Conservation (phyloP, 2,888 invertebrate genomes). For the Sthenelais limicola region DNA sequence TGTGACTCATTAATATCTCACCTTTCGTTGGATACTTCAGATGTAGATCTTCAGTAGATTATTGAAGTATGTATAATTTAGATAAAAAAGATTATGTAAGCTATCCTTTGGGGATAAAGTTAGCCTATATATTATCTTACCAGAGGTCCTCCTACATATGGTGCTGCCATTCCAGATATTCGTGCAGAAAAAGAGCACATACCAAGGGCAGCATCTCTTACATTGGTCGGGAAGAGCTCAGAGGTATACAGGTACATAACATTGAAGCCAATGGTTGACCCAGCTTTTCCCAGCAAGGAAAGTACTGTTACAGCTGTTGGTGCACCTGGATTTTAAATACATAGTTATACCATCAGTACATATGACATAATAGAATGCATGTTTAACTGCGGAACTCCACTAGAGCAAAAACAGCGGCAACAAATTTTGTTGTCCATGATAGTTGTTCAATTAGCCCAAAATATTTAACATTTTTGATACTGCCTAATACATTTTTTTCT, state of each 20-base stretch:
- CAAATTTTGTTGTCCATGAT: no score
- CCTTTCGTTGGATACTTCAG: no score
- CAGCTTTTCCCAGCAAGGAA: slow-evolving; percentile 30
- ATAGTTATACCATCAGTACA: not conserved
- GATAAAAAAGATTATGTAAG: not conserved
- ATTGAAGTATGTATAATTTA: no score
- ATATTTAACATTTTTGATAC: no score
- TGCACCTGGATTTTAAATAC: not conserved
- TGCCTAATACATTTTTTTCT: no score
- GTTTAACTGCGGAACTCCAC: no score
- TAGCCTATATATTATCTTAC: slow-evolving; percentile 6
- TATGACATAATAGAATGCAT: not conserved
- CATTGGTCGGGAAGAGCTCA: slow-evolving; percentile 30
- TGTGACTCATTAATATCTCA: no score
- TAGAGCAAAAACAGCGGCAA: no score
- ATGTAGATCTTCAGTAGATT: no score
- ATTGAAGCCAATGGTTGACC: slow-evolving; percentile 18
- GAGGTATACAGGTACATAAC: slow-evolving; percentile 20
- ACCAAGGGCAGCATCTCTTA: slow-evolving; percentile 23
- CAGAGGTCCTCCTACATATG: slow-evolving; percentile 34
- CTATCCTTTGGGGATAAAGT: not conserved
- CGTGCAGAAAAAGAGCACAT: slow-evolving; percentile 26
- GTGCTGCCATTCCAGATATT: slow-evolving; percentile 19
- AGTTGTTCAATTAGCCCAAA: no score
- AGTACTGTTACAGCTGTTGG: slow-evolving; percentile 19